These are phyloP conservation scores for Thalassarche chlororhynchos DNA, from an alignment of 2,113 vertebrate genomes.

Conservation along the genomic window DNA sequence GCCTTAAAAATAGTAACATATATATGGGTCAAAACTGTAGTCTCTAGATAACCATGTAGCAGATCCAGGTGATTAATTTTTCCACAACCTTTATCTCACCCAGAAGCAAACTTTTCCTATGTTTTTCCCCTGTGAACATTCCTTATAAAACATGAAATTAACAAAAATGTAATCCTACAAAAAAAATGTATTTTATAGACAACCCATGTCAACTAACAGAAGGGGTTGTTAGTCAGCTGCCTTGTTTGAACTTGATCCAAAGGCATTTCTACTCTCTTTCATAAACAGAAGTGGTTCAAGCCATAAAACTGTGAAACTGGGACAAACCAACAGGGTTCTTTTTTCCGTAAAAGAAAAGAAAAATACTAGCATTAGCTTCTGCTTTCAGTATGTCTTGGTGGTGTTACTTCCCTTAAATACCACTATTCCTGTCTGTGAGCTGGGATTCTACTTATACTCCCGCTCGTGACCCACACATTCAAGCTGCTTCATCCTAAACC, in stretches of 20 bases:
- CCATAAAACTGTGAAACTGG: constrained; percentile 33
- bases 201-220: constrained; percentile 69
- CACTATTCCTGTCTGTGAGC: neutral
- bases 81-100: constrained; percentile 61
- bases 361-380: neutral
- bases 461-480: neutral
- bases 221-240: constrained; percentile 71
- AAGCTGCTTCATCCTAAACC: neutral
- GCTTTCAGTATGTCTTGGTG: neutral
- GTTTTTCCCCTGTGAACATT: constrained; percentile 48
- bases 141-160: constrained; percentile 72
- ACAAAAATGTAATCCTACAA: constrained; percentile 68
- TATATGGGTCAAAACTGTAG: constrained; percentile 70
- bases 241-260: constrained; percentile 74
- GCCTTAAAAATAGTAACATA: constrained; percentile 70
- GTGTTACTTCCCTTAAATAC: neutral
- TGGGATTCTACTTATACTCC: neutral
- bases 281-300: constrained; percentile 44
- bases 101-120: constrained; percentile 58
- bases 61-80: constrained; percentile 41
- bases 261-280: constrained; percentile 48
- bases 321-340: neutral
- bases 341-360: neutral
- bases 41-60: constrained; percentile 58
- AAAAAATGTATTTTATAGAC: constrained; percentile 59